phyloP scores from a whole-genome alignment of 2,797 vertebrate species.

The Channallabes apus region DNA sequence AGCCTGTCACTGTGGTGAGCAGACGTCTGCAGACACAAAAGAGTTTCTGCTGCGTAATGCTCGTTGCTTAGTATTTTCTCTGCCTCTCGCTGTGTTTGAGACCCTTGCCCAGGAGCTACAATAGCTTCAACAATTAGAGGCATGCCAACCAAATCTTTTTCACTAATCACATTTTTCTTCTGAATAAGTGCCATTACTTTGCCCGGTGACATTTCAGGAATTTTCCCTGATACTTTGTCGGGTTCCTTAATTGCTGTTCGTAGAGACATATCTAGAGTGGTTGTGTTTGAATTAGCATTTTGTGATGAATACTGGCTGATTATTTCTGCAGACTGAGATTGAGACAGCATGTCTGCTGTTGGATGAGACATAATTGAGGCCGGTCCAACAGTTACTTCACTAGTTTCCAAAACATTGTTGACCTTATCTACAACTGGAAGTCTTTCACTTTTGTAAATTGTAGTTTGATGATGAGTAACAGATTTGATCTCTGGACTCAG shows the following conservation, averaged over 20 bases:
- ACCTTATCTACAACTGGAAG: not conserved
- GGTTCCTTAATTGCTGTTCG: slow-evolving; percentile 39
- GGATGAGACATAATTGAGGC: not conserved
- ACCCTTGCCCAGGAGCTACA: slow-evolving; percentile 40
- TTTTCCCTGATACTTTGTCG: slow-evolving; percentile 36
- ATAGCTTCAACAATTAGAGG: slow-evolving; percentile 60
- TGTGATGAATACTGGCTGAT: not conserved
- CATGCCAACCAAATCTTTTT: slow-evolving; percentile 59
- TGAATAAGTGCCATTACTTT: slow-evolving; percentile 63
- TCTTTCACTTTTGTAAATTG: not conserved
- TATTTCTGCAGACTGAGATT: not conserved
- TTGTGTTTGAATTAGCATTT: slow-evolving; percentile 62
- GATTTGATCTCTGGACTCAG: slow-evolving; percentile 14
- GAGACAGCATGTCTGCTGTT: not conserved
- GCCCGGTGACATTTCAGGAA: slow-evolving; percentile 36
- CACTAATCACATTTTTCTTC: slow-evolving; percentile 47
- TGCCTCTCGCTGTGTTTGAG: slow-evolving; percentile 26
- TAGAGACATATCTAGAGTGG: slow-evolving; percentile 72
- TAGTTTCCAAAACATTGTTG: not conserved
- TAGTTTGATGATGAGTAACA: not conserved
- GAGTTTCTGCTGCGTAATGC: slow-evolving; percentile 58
- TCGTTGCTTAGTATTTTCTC: slow-evolving; percentile 22
- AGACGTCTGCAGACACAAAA: slow-evolving; percentile 55
- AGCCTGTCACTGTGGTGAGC: slow-evolving; percentile 51
- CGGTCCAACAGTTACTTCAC: not conserved